A percentile compares a stretch with the other conserved stretches of the same genome.
Conservation (phyloP, 2,888 invertebrate genomes). For the Rambutsinella grinnellia region DNA sequence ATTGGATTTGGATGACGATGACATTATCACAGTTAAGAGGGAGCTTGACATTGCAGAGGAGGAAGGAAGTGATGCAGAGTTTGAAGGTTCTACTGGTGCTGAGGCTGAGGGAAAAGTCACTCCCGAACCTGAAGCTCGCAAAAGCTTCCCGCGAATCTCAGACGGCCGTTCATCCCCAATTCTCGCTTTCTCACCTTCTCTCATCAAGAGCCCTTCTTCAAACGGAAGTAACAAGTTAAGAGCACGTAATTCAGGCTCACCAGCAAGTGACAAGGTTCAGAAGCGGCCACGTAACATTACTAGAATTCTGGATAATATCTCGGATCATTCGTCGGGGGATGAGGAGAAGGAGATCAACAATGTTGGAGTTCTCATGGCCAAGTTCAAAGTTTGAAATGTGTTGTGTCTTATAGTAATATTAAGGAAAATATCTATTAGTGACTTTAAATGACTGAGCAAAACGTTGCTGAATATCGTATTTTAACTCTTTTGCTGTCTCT, state of each 20-base stretch:
- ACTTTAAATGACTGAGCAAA: too few species aligned
- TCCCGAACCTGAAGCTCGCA: conserved; percentile 11
- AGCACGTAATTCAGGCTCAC: not conserved
- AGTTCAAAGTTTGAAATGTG: conserved; percentile 30
- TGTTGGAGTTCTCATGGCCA: conserved; percentile 31
- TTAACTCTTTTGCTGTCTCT: too few species aligned
- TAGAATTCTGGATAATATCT: conserved; percentile 49
- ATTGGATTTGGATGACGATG: conserved; percentile 1
- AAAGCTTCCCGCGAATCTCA: conserved; percentile 32
- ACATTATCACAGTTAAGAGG: conserved; percentile 4
- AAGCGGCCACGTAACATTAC: conserved; percentile 37
- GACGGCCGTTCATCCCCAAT: conserved; percentile 52
- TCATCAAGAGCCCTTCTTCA: conserved; percentile 44
- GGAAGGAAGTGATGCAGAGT: not conserved
- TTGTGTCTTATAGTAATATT: too few species aligned
- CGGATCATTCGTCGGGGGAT: conserved; percentile 45
- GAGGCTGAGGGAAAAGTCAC: conserved; percentile 17
- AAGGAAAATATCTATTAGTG: too few species aligned
- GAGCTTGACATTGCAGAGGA: not conserved
- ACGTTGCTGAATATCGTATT: too few species aligned
- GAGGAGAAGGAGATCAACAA: conserved; percentile 29
- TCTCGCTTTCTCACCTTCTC: conserved; percentile 47
- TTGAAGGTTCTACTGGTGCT: conserved; percentile 1
- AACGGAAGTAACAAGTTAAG: not conserved
- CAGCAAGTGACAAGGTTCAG: conserved; percentile 9